These are phyloP conservation scores for Neocrepidodera transversa DNA, from an alignment of 2,888 invertebrate genomes.

Conservation along the genomic window DNA sequence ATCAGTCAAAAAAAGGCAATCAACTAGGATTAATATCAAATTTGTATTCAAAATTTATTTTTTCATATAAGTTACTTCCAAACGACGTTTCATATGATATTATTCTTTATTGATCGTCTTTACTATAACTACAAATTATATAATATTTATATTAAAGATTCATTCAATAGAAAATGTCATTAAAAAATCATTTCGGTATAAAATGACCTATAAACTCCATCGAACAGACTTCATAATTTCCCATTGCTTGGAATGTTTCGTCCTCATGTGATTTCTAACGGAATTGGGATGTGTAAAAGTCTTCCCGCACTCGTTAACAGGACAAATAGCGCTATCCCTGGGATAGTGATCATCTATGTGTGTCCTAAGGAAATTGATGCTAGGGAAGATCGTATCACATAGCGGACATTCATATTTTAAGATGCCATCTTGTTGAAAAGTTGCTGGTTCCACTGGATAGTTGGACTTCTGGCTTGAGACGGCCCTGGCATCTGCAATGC, in stretches of 20 bases:
- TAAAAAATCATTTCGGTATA: too few species aligned
- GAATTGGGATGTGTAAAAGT: constrained; percentile 85
- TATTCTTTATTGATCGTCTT: too few species aligned
- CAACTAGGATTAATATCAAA: too few species aligned
- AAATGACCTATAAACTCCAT: constrained; percentile 69
- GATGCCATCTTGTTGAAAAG: constrained; percentile 40
- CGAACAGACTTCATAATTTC: constrained; percentile 82
- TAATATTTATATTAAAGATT: too few species aligned
- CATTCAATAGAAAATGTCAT: too few species aligned
- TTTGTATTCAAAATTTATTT: too few species aligned
- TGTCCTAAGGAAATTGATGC: constrained; percentile 72
- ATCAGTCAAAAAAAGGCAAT: too few species aligned
- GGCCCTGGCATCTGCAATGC: constrained; percentile 68
- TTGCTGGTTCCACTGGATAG: neutral
- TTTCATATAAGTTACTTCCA: too few species aligned
- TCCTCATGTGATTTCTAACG: constrained; percentile 85
- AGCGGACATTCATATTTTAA: constrained; percentile 72
- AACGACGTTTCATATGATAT: too few species aligned
- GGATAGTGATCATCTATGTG: constrained; percentile 86
- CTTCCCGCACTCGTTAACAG: constrained; percentile 77
- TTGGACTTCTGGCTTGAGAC: constrained; percentile 25
- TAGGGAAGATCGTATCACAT: constrained; percentile 72
- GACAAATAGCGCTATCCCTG: constrained; percentile 82
- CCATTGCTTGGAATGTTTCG: constrained; percentile 83
- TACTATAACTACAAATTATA: too few species aligned